Conservation (phyloP, 2,888 invertebrate species). For the Lysandra bellargus region DNA sequence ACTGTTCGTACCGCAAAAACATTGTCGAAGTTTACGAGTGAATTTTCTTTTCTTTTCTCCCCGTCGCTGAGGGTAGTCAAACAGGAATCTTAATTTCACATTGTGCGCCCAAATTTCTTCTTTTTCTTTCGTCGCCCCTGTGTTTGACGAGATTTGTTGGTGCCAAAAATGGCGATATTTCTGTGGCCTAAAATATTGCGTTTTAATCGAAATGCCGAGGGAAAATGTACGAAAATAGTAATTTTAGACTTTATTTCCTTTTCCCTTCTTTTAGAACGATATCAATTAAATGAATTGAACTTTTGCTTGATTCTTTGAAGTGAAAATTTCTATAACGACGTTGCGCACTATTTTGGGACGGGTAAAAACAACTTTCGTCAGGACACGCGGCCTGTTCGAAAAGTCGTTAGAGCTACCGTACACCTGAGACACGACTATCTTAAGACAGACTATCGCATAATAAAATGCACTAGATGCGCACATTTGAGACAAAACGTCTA, state of each 20-base stretch:
- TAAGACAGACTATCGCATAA: no score
- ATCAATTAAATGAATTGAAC: background rate
- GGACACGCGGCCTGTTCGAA: no score
- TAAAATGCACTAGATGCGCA: no score
- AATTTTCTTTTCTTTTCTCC: conserved; percentile 21
- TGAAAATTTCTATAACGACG: no score
- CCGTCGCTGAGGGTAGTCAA: conserved; percentile 36
- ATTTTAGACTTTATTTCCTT: background rate
- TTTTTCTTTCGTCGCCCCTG: conserved; percentile 43
- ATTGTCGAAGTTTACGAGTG: background rate
- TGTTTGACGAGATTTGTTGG: conserved; percentile 49
- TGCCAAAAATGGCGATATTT: background rate
- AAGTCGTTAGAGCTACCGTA: no score
- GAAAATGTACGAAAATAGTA: background rate
- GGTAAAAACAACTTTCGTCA: no score
- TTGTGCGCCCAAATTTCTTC: conserved; percentile 36
- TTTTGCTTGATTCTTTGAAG: background rate
- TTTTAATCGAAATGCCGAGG: background rate
- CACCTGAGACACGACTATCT: no score
- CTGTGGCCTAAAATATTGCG: background rate
- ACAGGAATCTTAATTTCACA: conserved; percentile 45
- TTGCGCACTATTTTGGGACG: no score
- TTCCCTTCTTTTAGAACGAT: background rate
- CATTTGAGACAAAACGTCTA: no score
- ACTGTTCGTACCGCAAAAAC: conserved; percentile 11